A percentile compares a stretch with the other conserved stretches of the same genome.
Evolutionary conservation across 1,140 invertebrate genomes (phyloP).

Genomic region (Bombus affinis): DNA sequence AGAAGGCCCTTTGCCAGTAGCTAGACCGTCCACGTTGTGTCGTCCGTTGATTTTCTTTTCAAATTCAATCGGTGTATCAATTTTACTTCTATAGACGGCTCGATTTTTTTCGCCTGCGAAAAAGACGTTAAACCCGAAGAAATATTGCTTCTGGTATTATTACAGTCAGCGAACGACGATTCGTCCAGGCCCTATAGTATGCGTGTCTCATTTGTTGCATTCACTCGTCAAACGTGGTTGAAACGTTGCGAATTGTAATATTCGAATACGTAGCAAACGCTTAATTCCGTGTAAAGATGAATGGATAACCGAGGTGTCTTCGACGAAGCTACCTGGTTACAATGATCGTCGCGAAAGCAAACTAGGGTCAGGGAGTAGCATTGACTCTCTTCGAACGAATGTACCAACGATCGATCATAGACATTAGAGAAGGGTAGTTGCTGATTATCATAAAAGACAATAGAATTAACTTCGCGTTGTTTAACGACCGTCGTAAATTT

Average conservation of each 20-base stretch:
- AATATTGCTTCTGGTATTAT: constrained; percentile 25
- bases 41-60: constrained; percentile 27
- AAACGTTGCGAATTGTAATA: not conserved
- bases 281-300: not conserved
- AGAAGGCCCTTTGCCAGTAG: constrained; percentile 40
- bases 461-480: constrained; percentile 58
- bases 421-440: constrained; percentile 55
- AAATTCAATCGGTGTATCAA: constrained; percentile 60
- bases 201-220: constrained; percentile 3
- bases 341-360: constrained; percentile 17
- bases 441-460: constrained; percentile 74
- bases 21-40: constrained; percentile 51
- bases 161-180: constrained; percentile 5
- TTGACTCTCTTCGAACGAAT: constrained; percentile 36
- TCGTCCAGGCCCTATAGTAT: too few relatives aligned
- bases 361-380: constrained; percentile 31
- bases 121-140: constrained; percentile 27
- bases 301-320: not conserved
- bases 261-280: not conserved
- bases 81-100: constrained; percentile 24
- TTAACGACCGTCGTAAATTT: constrained; percentile 58
- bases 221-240: too few relatives aligned
- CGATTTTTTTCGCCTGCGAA: not conserved
- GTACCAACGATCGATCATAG: constrained; percentile 59
- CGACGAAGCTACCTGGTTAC: not conserved